Conservation (phyloP, 2,888 invertebrate genomes). For the Oscheius sp. region DNA sequence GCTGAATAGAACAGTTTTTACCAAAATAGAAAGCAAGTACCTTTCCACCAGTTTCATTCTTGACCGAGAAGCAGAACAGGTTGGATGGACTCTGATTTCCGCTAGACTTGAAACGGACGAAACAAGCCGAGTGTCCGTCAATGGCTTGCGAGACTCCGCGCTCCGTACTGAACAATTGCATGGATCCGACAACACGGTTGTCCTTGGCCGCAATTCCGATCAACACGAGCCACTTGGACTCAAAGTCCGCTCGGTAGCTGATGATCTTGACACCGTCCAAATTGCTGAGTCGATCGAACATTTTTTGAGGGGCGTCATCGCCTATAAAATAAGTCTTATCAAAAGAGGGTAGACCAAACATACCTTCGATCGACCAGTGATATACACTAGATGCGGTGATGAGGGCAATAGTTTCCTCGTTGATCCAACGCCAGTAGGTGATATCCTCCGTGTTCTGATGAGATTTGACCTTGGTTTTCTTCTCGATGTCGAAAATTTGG, state of each 20-base stretch:
- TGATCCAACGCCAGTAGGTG: slow-evolving; percentile 99
- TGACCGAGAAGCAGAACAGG: slow-evolving; percentile 95
- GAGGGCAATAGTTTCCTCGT: slow-evolving; percentile 91
- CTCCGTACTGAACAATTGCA: slow-evolving; percentile 98
- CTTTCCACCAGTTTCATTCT: slow-evolving; percentile 90
- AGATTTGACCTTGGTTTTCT: slow-evolving; percentile 99
- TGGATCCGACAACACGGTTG: slow-evolving; percentile 96
- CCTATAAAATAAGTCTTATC: slow-evolving; percentile 74
- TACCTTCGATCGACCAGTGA: slow-evolving; percentile 97
- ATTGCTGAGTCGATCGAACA: slow-evolving; percentile 95
- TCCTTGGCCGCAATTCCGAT: slow-evolving; percentile 86
- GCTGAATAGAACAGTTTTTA: slow-evolving; percentile 73
- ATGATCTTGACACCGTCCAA: slow-evolving; percentile 97
- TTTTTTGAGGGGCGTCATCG: slow-evolving; percentile 92
- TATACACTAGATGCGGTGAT: slow-evolving; percentile 95
- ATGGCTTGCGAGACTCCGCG: slow-evolving; percentile 98
- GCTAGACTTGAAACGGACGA: slow-evolving; percentile 93
- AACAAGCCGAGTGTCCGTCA: slow-evolving; percentile 96
- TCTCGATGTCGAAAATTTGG: slow-evolving; percentile 99
- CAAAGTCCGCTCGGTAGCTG: slow-evolving; percentile 96
- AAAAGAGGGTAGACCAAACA: slow-evolving; percentile 1
- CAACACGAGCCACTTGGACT: slow-evolving; percentile 93
- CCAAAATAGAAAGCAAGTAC: slow-evolving; percentile 68
- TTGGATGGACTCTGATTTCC: slow-evolving; percentile 90
- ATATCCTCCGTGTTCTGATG: slow-evolving; percentile 90